phyloP scores from a whole-genome alignment of 2,113 vertebrate species.

The Numenius arquata region DNA sequence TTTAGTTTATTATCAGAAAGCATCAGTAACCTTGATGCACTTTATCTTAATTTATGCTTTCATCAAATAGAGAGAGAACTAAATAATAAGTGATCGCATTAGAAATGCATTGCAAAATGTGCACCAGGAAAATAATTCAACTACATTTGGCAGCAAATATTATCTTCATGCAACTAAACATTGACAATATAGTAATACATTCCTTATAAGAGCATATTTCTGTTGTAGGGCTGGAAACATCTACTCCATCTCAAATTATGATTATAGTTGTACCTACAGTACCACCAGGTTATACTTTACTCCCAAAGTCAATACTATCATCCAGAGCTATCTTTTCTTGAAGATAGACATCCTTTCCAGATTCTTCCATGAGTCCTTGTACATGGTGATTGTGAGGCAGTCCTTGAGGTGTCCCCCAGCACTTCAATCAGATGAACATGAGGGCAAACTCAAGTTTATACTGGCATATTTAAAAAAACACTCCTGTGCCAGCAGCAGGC shows the following conservation, averaged over 20 bases:
- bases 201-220: not conserved
- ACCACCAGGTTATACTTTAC: not conserved
- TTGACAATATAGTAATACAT: not conserved
- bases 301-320: not conserved
- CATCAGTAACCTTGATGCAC: constrained; percentile 54
- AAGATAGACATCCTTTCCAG: not conserved
- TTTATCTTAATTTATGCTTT: constrained; percentile 65
- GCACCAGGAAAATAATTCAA: constrained; percentile 9
- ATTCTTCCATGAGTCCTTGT: not conserved
- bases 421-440: not conserved
- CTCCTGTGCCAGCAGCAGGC: not conserved
- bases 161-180: not conserved
- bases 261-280: not conserved
- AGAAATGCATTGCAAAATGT: constrained; percentile 46
- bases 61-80: constrained; percentile 38
- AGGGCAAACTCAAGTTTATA: not conserved
- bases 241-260: not conserved
- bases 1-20: constrained; percentile 58
- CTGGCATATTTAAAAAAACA: not conserved
- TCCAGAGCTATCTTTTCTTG: not conserved
- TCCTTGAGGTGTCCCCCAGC: not conserved
- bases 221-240: not conserved
- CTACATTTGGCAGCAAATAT: not conserved
- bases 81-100: constrained; percentile 17
- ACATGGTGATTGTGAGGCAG: not conserved